Evolutionary conservation across 2,797 vertebrate species (phyloP).

Genomic region (Vultur gryphus): DNA sequence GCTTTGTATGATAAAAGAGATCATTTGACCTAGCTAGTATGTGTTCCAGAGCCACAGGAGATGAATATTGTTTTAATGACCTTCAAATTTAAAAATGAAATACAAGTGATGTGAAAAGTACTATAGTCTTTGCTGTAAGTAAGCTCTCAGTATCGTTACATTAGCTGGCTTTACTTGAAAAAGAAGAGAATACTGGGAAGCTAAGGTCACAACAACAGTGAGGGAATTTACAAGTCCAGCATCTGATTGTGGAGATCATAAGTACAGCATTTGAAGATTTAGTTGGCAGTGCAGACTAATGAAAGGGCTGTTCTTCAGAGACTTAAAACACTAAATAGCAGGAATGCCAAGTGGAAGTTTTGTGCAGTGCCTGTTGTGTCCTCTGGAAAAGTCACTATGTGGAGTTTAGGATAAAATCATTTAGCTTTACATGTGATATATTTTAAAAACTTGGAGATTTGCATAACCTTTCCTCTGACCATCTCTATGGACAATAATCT

Average conservation of each 20-base stretch:
- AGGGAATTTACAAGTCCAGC: background rate
- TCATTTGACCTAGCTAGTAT: conserved; percentile 23
- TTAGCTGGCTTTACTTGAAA: background rate
- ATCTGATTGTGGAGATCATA: background rate
- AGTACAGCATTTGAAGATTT: background rate
- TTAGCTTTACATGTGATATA: background rate
- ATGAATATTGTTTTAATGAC: conserved; percentile 21
- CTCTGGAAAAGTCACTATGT: background rate
- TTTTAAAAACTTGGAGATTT: background rate
- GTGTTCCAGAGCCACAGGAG: background rate
- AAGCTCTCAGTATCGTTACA: background rate
- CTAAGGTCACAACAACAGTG: background rate
- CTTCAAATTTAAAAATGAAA: background rate
- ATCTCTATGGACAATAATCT: background rate
- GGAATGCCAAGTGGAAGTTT: background rate
- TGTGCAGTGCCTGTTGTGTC: background rate
- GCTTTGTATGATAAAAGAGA: conserved; percentile 40
- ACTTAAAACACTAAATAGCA: background rate
- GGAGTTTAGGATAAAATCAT: background rate
- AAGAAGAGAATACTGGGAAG: background rate
- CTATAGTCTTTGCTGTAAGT: background rate
- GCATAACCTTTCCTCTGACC: background rate
- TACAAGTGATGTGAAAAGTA: background rate
- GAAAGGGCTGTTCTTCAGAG: background rate
- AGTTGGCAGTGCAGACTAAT: background rate